Evolutionary conservation across 2,113 vertebrate species (phyloP).

Genomic region (Danio rerio): GRCz12tu NC_133198.1:21149501-21150000

Average conservation of each 20-base stretch:
- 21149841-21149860: background rate
- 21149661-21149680: constrained; percentile 5
- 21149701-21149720: background rate
- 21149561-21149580: constrained; percentile 18
- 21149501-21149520: constrained; percentile 58
- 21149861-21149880: background rate
- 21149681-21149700: background rate
- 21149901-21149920: background rate
- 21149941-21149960: too few species aligned
- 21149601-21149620: constrained; percentile 19
- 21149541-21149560: constrained; percentile 51
- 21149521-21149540: constrained; percentile 40
- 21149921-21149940: too few species aligned
- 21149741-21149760: background rate
- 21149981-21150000: too few species aligned
- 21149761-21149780: background rate
- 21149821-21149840: background rate
- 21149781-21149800: background rate
- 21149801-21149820: background rate
- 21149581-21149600: constrained; percentile 45
- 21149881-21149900: background rate
- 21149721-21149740: background rate
- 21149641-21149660: constrained; percentile 9
- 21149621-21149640: constrained; percentile 7
- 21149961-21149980: too few species aligned